A percentile compares a stretch with the other conserved stretches of the same genome.
Evolutionary conservation across 2,888 invertebrate species (phyloP).

Genomic region (Tholera decimalis): DNA sequence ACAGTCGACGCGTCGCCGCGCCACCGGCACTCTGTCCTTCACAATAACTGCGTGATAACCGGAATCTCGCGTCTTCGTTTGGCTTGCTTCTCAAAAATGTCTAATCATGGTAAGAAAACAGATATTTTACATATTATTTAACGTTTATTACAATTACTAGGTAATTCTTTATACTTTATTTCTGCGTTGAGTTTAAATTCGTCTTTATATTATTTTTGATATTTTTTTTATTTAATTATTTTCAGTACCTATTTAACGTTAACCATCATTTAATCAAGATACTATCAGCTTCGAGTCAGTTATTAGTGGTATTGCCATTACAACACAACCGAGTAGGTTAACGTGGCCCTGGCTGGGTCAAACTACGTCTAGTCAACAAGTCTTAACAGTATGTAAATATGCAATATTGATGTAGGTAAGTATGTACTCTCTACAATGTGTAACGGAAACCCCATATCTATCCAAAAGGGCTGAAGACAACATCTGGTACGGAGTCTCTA

Average conservation of each 20-base stretch:
- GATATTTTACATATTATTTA: background rate
- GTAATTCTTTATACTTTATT: background rate
- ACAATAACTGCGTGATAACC: conserved; percentile 10
- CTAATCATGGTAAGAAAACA: conserved; percentile 44
- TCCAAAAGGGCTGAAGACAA: too few species aligned
- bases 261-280: background rate
- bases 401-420: conserved; percentile 5
- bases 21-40: conserved; percentile 1
- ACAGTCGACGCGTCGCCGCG: conserved; percentile 3
- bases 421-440: too few species aligned
- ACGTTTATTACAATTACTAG: too few species aligned
- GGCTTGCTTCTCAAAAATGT: conserved; percentile 21
- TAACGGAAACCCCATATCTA: too few species aligned
- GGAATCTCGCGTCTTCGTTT: background rate
- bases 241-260: background rate
- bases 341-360: background rate
- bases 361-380: background rate
- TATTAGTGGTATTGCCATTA: conserved; percentile 1
- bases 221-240: background rate
- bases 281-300: background rate
- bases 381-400: conserved; percentile 9
- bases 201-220: background rate
- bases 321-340: background rate
- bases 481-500: too few species aligned
- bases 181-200: background rate